Conservation (phyloP, 1,140 invertebrate genomes). For the Catajapyx aquilonaris region DNA sequence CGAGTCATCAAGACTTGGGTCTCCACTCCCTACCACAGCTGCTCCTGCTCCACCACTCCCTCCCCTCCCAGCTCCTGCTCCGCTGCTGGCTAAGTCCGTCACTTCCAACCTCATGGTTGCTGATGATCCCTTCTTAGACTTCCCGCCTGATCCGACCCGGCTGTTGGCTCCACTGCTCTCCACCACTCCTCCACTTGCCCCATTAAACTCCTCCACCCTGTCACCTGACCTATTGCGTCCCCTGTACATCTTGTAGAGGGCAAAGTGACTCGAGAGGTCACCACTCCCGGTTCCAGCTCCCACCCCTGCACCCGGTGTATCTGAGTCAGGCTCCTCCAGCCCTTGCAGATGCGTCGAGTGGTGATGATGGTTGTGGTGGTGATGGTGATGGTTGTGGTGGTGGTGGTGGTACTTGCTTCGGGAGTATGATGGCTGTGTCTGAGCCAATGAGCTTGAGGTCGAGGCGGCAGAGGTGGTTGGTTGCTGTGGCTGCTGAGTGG, state of each 20-base stretch:
- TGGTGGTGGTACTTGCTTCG: slow-evolving; percentile 10
- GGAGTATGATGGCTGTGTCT: slow-evolving; percentile 3
- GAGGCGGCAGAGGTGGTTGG: not conserved
- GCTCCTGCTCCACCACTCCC: slow-evolving; percentile 4
- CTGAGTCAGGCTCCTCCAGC: slow-evolving; percentile 13
- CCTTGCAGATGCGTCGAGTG: slow-evolving; percentile 15
- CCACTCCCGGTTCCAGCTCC: slow-evolving; percentile 1
- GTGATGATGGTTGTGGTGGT: slow-evolving; percentile 8
- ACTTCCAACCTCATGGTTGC: slow-evolving; percentile 5
- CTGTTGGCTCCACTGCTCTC: not conserved
- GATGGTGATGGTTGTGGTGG: slow-evolving; percentile 11
- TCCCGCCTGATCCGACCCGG: slow-evolving; percentile 9
- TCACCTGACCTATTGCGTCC: slow-evolving; percentile 16
- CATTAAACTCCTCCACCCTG: not conserved
- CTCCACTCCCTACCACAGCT: slow-evolving; percentile 15
- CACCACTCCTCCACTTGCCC: slow-evolving; percentile 1
- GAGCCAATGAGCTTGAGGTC: not conserved
- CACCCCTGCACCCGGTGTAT: slow-evolving; percentile 3
- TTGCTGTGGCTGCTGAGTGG: slow-evolving; percentile 1
- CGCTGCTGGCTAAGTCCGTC: not conserved
- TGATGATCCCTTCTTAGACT: slow-evolving; percentile 9
- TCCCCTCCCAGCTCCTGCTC: slow-evolving; percentile 1
- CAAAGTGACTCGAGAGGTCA: too few species aligned
- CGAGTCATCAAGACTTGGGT: slow-evolving; percentile 37
- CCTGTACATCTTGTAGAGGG: slow-evolving; percentile 20